Base-by-base conservation (phyloP, 2,888 invertebrate species). In the Temnothorax rugatulus region DNA sequence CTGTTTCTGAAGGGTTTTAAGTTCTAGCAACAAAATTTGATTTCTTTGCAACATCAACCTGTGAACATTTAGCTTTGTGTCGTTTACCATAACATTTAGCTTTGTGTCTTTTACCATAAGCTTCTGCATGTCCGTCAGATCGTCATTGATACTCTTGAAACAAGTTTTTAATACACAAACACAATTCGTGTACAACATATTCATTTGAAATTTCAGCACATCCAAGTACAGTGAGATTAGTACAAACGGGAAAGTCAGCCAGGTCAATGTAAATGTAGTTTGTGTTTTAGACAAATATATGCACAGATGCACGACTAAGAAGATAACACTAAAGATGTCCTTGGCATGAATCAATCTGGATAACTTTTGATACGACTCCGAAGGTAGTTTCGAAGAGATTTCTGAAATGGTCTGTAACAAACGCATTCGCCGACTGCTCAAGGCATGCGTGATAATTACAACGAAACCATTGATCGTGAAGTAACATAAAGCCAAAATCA, bases 221-320 rank as follows among this genome's bases (percentile, higher is more conserved):
- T 54, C 54, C 21, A 54, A 21, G 57, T 25, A 59, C 2, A 29
- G 29, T 29, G 29, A 8, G 15, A 59, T 7, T 11, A 61, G 7
- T 2, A 38, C 0, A 2, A 2, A 0, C 8, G 38, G 1, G 4
- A 38, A 5, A 11, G 4, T n/a, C 0, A 4, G 38, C n/a, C 4
- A 63, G 2, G 11, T 63, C 4, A 11, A 9, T 63, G 38, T 11
- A 38, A 38, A 0, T 5, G 13, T 5, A 2, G 18, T 1, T 63
- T n/a, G n/a, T n/a, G 44, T 11, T 63, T 61, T 38, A 63, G 2
- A n/a, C 5, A 38, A 38, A 38, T n/a, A 38, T 11, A 38, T n/a
- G n/a, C 0, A 38, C 34, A 2, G 5, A n/a, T 63, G 54, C 11
- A 34, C 63, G n/a, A 38, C 0, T 63, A 63, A 9, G 0, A 38